Base-by-base conservation (phyloP, 2,113 vertebrate species). In the Cololabis saira region DNA sequence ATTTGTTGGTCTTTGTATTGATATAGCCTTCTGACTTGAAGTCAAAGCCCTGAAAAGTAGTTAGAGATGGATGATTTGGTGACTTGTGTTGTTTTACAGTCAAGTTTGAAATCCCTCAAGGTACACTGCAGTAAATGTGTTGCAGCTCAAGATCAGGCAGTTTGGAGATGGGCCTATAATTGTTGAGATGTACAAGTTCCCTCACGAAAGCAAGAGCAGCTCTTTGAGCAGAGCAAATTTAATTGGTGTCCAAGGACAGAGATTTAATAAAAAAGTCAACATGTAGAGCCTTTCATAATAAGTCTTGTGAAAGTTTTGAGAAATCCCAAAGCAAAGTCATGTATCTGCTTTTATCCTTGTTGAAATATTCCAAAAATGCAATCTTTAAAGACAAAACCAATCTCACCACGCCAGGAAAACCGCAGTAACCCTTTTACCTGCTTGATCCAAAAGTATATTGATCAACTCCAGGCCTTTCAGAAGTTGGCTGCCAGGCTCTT, bases 381-480 rank as follows among this genome's bases (percentile, higher is more conserved):
- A 12, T 18, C n/a, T 37, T 53, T 54, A 54, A 37, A 27, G 11
- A 37, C 27, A 37, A 3, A n/a, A 16, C 22, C 5, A n/a, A 53
- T 54, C n/a, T 65, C 3, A 19, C 22, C 9, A 44, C n/a, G 0
- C 41, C 5, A 33, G 22, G 8, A 43, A 11, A 13, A 6, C 21
- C 21, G 41, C 22, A 45, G 41, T 13, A 64, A 30, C 11, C 45
- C 4, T 44, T 53, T 45, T 12, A 19, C 40, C 40, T 65, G 40
- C 22, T 22, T 15, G 40, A 27, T 43, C 12, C 21, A 42, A 42
- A 24, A n/a, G 9, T 10, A 52, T 6, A 3, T 65, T 18, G 4
- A 64, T 53, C 21, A 44, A 13, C 40, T 53, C 61, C 61, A 64
- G 61, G 18, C 24, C 48, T 16, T 21, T 8, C 4, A 51, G 21